These are phyloP conservation scores for Lottia gigantea DNA, from an alignment of 2,888 invertebrate species.

Conservation along the genomic window DNA sequence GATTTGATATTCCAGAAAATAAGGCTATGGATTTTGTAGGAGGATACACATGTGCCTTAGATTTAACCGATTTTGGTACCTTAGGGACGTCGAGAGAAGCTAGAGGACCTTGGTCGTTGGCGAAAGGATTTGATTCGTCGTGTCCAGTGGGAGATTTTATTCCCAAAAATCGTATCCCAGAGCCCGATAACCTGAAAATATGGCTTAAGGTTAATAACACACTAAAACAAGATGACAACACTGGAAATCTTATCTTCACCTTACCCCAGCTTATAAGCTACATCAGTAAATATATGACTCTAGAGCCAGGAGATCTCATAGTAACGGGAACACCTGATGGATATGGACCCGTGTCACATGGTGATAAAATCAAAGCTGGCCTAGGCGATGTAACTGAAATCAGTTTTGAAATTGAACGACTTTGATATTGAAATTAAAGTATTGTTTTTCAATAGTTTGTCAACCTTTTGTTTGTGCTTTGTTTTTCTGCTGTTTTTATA, in stretches of 20 bases:
- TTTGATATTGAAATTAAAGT: no score
- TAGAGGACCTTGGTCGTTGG: conserved; percentile 77
- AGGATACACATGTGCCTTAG: conserved; percentile 80
- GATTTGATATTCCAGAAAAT: conserved; percentile 72
- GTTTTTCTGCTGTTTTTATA: no score
- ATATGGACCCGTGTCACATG: conserved; percentile 74
- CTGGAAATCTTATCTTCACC: conserved; percentile 78
- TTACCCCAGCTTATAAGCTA: conserved; percentile 76
- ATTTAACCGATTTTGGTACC: conserved; percentile 73
- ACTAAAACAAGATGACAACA: conserved; percentile 74
- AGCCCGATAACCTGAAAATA: conserved; percentile 53
- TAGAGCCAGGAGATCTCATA: conserved; percentile 80
- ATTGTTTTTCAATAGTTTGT: no score
- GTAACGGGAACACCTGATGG: conserved; percentile 82
- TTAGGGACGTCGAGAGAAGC: conserved; percentile 63
- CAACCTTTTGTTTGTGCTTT: no score
- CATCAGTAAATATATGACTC: conserved; percentile 77
- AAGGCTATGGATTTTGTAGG: conserved; percentile 75
- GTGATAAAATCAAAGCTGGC: conserved; percentile 77
- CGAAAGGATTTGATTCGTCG: conserved; percentile 83
- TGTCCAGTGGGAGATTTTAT: conserved; percentile 80
- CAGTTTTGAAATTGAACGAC: conserved; percentile 47
- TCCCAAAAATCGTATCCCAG: conserved; percentile 59
- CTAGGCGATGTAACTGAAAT: conserved; percentile 56
- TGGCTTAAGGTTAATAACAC: conserved; percentile 73